Base-by-base conservation (phyloP, 2,888 invertebrate genomes). In the Agrotis clavis region DNA sequence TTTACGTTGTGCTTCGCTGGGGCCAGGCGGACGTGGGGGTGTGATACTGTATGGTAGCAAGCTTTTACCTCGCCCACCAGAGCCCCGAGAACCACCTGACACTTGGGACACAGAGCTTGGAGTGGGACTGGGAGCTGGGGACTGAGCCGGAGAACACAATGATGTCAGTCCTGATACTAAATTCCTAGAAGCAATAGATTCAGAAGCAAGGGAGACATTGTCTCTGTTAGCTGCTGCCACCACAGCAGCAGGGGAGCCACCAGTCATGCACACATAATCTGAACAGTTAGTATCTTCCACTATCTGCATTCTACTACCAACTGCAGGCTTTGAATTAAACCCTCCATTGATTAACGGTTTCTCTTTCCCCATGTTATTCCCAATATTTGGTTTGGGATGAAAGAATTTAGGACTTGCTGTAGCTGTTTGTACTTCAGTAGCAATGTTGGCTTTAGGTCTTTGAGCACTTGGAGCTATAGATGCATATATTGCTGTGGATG, bases 1-100 rank as follows among this genome's bases (percentile, higher is more conserved):
- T 95, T 99, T 99, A 71, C 98, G 97, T 93, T 99, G 98, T 47
- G 99, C 99, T 92, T 99, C 99, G 69, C 99, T 98, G 25, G 98
- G 99, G 4, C 99, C 99, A 87, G 98, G 97, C 41, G 98, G 98
- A 76, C 98, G 97, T 6, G 98, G 98, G 54, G 98, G 98, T 60
- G 99, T 99, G 41, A 99, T 98, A 92, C 98, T 98, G 89, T 98
- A 99, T 0, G 99, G 98, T 82, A 99, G 94, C 67, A 99, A 94
- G 84, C 98, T 98, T 91, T 98, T 96, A 2, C 96, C 94, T 53
- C 96, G 89, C 0, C 96, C 96, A 14, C 96, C 96, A 53, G 97
- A 97, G 19, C 97, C 96, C 57, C 96, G 90, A 18, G 96, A 97
- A 11, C 97, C 97, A 62, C 97, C 97, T 72, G 97, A 97, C 74